phyloP scores from a whole-genome alignment of 1,140 invertebrate genomes.

The Metopolophium dirhodum region DNA sequence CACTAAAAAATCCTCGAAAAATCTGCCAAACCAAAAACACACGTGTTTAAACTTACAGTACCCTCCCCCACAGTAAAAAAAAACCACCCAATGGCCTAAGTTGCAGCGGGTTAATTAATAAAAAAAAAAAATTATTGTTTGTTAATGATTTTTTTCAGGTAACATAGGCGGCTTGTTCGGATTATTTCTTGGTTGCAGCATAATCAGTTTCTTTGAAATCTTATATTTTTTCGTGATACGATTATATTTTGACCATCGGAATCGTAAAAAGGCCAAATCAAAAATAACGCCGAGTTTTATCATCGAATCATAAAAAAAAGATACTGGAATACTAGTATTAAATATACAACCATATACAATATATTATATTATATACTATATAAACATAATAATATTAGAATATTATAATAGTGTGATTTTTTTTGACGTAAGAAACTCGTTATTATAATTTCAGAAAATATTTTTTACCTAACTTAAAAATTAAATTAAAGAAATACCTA shows the following conservation, averaged over 20 bases:
- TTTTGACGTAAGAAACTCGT: neutral
- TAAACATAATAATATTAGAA: neutral
- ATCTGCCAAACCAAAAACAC: too few species aligned
- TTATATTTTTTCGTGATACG: conserved; percentile 51
- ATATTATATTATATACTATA: too few species aligned
- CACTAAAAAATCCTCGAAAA: too few species aligned
- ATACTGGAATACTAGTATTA: neutral
- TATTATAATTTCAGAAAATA: neutral
- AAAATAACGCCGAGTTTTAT: conserved; percentile 34
- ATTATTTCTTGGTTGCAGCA: conserved; percentile 45
- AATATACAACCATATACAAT: neutral
- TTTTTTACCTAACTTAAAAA: neutral
- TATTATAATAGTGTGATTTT: neutral
- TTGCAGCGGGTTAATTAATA: too few species aligned
- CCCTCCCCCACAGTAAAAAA: too few species aligned
- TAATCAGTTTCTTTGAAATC: conserved; percentile 49
- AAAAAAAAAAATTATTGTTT: neutral
- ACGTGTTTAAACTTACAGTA: too few species aligned
- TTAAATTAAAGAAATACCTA: neutral
- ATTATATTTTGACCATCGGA: conserved; percentile 20
- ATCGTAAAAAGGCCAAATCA: neutral
- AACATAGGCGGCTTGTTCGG: conserved; percentile 39
- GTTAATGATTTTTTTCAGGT: neutral
- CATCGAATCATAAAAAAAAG: neutral
- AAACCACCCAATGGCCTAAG: too few species aligned